phyloP scores from a whole-genome alignment of 1,140 invertebrate species.

The Drosophila bifasciata region DNA sequence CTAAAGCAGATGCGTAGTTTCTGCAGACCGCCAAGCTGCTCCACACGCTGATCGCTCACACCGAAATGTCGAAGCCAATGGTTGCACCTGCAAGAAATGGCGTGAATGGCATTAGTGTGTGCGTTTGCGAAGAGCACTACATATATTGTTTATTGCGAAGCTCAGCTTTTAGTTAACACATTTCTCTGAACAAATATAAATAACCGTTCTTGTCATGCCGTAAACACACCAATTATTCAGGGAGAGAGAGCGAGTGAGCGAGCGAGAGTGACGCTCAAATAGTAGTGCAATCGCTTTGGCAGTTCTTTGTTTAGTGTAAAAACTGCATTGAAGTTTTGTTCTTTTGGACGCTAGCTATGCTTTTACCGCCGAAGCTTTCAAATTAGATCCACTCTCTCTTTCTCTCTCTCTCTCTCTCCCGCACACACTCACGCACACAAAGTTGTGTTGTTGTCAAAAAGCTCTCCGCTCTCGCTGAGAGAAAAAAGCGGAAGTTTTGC shows the following conservation, averaged over 20 bases:
- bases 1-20: constrained; percentile 72
- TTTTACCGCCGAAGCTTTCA: constrained; percentile 66
- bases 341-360: constrained; percentile 39
- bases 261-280: no score
- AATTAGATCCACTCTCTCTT: constrained; percentile 64
- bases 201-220: no score
- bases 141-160: neutral
- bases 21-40: constrained; percentile 63
- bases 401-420: constrained; percentile 11
- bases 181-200: neutral
- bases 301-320: constrained; percentile 80
- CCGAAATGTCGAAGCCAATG: constrained; percentile 66
- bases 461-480: constrained; percentile 39
- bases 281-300: constrained; percentile 59
- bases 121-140: no score
- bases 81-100: constrained; percentile 59
- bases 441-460: constrained; percentile 45
- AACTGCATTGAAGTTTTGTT: constrained; percentile 70
- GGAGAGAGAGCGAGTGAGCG: constrained; percentile 21
- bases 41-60: constrained; percentile 52
- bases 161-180: constrained; percentile 6
- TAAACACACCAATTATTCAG: constrained; percentile 29
- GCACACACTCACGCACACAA: constrained; percentile 40
- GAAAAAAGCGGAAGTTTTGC: constrained; percentile 58
- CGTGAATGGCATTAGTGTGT: neutral